Base-by-base conservation (phyloP, 2,888 invertebrate genomes). In the Schizaphis graminum region DNA sequence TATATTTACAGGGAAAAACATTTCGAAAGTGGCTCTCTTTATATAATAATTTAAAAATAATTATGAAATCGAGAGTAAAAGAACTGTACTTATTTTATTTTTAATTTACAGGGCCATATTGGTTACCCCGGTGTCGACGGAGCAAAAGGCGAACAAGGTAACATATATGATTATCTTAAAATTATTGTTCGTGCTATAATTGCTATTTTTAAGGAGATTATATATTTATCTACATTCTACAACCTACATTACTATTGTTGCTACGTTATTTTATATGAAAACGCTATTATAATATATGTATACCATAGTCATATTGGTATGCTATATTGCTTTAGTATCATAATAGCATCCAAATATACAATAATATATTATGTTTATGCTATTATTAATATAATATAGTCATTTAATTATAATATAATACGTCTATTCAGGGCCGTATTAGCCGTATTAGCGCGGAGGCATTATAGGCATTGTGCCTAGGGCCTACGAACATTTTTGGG, bases 61-160 rank as follows among this genome's bases (percentile, higher is more conserved):
- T 35, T 47, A n/a, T 35, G 49, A 13, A 49, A 53, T 26, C 13
- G 0, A 84, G 41, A 41, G 21, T 84, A 8, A 24, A 24, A 24
- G 49, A 13, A 91, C 0, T 56, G 47, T n/a, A n/a, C 24, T 10
- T 28, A 53, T 67, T 3, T 56, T 44, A 41, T 44, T 90, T 86
- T 28, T 94, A 89, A 89, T 26, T 84, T 86, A 28, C 67, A 94
- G 93, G 98, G 98, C 0, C 98, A 98, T 95, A 96, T 98, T 91
- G 98, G 98, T 3, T 98, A 97, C 95, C 97, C 97, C 35, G 98
- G 98, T 44, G 96, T 97, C 94, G 98, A 98, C 95, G 98, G 98
- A 0, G 96, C 97, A 8, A 98, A 98, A 96, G 98, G 98, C 10
- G 98, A 98, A 95, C 97, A 97, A 95, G 98, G 98, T 0, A 95